phyloP scores from a whole-genome alignment of 2,797 vertebrate species.

The Dromococcyx pavoninus region DNA sequence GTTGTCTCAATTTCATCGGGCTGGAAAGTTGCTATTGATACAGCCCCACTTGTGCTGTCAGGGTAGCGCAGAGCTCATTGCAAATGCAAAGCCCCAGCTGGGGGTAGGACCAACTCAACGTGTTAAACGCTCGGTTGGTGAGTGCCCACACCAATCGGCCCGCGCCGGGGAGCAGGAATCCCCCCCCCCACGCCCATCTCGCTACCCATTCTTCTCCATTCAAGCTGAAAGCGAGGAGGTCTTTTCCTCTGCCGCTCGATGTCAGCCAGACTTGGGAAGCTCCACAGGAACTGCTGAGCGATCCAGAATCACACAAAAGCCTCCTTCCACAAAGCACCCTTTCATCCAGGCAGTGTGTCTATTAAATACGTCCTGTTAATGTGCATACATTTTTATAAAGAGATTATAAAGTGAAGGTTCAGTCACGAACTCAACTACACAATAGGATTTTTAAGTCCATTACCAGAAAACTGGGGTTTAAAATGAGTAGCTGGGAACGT shows the following conservation, averaged over 20 bases:
- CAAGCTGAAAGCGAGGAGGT: constrained; percentile 76
- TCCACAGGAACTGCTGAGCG: constrained; percentile 64
- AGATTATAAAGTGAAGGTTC: constrained; percentile 66
- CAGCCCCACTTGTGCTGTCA: constrained; percentile 58
- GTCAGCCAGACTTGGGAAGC: constrained; percentile 75
- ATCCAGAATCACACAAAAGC: constrained; percentile 79
- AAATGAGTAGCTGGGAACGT: constrained; percentile 23
- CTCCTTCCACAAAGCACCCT: constrained; percentile 79
- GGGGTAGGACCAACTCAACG: constrained; percentile 65
- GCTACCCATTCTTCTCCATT: constrained; percentile 79
- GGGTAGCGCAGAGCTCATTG: constrained; percentile 70
- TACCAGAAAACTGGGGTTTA: background rate
- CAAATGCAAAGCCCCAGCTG: constrained; percentile 78
- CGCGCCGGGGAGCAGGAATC: background rate
- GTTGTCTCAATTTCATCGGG: background rate
- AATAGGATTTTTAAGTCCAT: constrained; percentile 36
- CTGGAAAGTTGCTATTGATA: constrained; percentile 6
- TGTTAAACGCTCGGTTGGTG: constrained; percentile 66
- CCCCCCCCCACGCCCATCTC: constrained; percentile 44
- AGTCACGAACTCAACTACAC: constrained; percentile 30
- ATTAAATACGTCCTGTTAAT: constrained; percentile 81
- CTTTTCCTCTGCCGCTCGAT: constrained; percentile 73
- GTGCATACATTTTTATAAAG: constrained; percentile 75
- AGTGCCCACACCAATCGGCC: constrained; percentile 47
- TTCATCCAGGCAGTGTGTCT: constrained; percentile 70